phyloP scores from a whole-genome alignment of 2,113 vertebrate species.

The Apeltes quadracus region DNA sequence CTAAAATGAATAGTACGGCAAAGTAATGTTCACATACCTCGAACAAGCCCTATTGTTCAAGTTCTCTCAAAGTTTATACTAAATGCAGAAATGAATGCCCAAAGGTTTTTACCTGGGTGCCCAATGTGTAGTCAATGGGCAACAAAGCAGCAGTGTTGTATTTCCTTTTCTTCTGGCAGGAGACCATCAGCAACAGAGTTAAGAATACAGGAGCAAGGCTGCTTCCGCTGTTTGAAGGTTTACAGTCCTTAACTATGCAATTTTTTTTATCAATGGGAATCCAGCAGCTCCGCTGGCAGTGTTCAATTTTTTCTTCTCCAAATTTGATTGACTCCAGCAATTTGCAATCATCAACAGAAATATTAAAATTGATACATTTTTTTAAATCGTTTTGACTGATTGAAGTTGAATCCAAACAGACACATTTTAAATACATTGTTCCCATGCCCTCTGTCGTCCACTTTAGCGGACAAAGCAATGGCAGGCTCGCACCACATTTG shows the following conservation, averaged over 20 bases:
- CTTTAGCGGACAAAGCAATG: background rate
- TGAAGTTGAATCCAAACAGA: background rate
- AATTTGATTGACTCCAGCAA: background rate
- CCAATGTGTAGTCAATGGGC: background rate
- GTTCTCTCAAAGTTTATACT: background rate
- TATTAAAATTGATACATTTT: background rate
- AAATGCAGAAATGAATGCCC: background rate
- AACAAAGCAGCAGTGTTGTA: background rate
- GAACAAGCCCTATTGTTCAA: background rate
- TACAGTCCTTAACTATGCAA: slow-evolving; percentile 22
- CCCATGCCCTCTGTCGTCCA: slow-evolving; percentile 10
- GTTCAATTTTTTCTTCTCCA: background rate
- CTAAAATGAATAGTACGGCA: background rate
- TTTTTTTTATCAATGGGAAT: background rate
- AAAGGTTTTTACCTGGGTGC: too few relatives aligned
- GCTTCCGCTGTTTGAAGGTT: background rate
- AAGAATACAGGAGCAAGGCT: background rate
- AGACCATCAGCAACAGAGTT: background rate
- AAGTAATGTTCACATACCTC: background rate
- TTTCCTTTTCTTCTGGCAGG: background rate
- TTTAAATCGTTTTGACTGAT: too few relatives aligned
- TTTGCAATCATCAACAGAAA: background rate
- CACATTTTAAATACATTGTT: background rate
- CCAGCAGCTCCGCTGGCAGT: too few relatives aligned
- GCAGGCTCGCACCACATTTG: background rate